Percentiles rank a stretch among this genome's conserved stretches.
These are phyloP conservation scores for Tichodroma muraria DNA, from an alignment of 2,113 vertebrate species.

Conservation along the genomic window DNA sequence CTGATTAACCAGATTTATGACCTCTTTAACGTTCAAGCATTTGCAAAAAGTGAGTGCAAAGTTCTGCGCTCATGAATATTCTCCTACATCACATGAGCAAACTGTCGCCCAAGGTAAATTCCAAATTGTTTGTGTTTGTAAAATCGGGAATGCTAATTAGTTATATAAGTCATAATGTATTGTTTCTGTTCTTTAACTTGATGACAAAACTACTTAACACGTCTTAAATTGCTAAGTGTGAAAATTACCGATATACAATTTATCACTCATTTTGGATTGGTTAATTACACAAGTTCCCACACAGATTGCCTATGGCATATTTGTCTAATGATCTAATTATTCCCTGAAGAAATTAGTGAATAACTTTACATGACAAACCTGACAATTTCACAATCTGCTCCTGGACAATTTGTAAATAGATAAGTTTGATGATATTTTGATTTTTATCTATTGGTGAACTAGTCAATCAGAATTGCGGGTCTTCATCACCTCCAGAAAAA, in stretches of 20 bases:
- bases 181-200: conserved; percentile 55
- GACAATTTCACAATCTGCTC: conserved; percentile 61
- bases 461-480: conserved; percentile 61
- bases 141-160: conserved; percentile 58
- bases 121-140: conserved; percentile 65
- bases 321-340: conserved; percentile 60
- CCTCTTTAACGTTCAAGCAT: conserved; percentile 61
- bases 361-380: conserved; percentile 65
- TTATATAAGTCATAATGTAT: conserved; percentile 62
- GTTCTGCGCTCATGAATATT: conserved; percentile 64
- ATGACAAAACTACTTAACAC: conserved; percentile 63
- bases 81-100: conserved; percentile 61
- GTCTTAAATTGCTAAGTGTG: conserved; percentile 58
- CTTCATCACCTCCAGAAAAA: conserved; percentile 56
- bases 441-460: conserved; percentile 63
- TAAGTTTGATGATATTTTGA: conserved; percentile 66
- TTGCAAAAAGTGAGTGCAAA: conserved; percentile 61
- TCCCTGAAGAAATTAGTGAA: conserved; percentile 66
- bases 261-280: conserved; percentile 66
- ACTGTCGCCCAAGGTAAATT: conserved; percentile 59
- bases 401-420: conserved; percentile 62
- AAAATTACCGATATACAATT: conserved; percentile 63
- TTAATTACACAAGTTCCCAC: conserved; percentile 64
- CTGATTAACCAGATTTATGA: conserved; percentile 65
- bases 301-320: conserved; percentile 63